Base-by-base conservation (phyloP, 2,797 vertebrate genomes). In the Oreochromis mossambicus region DNA sequence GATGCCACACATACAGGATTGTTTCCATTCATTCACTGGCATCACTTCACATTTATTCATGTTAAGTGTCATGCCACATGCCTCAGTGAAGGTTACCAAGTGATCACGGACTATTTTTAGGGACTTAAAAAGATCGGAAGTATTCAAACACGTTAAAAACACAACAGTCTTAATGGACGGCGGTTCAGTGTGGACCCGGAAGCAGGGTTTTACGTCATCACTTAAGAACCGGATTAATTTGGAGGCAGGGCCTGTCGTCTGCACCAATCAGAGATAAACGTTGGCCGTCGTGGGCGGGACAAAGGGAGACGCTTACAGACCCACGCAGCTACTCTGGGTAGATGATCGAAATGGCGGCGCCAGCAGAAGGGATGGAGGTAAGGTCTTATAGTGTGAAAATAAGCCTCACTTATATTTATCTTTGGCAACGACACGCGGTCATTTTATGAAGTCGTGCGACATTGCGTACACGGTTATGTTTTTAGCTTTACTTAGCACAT, bases 291-390 rank as follows among this genome's bases (percentile, higher is more conserved):
- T 86, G 85, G 93, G 89, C 85, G 92, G 91, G 81, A 17, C 26
- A 41, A 54, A 21, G 36, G 12, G 52, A 80, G 77, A 80, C 56
- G 43, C 68, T 48, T 81, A 88, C 70, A 78, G 56, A 68, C 87
- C 88, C 87, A 56, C 83, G 46, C 83, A 84, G 76, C 76, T 56
- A 78, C 58, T 61, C 58, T n/a, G 58, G 78, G 50, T 68, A 79
- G 80, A 82, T 93, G 94, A 94, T 87, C 96, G 96, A 97, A 98
- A 97, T 97, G 97, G 97, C 97, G 96, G 95, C 96, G 90, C 93
- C 94, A 87, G 90, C 96, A 89, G 96, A 97, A 93, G 95, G 93
- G 73, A 97, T 97, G 96, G 96, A 97, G 96, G 96, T 97, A 94
- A 94, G 92, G 32, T 38, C 34, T 79, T 77, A 24, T 4, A 12